Percentiles rank a stretch among this genome's conserved stretches.
Conservation (phyloP, 2,797 vertebrate species). For the Strix occidentalis region DNA sequence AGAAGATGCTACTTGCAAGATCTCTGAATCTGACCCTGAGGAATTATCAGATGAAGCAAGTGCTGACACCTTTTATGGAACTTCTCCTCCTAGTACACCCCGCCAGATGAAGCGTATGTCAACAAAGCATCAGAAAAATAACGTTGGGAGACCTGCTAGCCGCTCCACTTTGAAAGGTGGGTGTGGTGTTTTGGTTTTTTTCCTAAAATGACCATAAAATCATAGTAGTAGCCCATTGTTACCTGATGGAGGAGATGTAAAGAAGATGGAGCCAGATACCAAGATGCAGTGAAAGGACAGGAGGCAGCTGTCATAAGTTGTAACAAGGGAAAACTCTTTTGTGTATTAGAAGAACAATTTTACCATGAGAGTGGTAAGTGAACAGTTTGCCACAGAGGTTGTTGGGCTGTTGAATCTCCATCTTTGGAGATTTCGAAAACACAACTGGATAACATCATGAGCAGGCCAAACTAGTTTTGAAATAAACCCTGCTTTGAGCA, state of each 20-base stretch:
- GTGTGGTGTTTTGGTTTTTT: background rate
- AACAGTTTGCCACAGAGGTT: background rate
- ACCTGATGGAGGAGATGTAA: background rate
- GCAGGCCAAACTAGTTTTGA: background rate
- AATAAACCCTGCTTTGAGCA: background rate
- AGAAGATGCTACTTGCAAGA: constrained; percentile 79
- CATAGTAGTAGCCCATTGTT: background rate
- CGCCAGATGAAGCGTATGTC: constrained; percentile 96
- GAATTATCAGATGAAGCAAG: constrained; percentile 87
- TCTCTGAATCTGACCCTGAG: constrained; percentile 79
- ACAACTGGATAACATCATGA: background rate
- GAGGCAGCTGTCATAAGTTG: rapidly evolving
- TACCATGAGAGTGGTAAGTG: background rate
- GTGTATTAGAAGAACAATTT: background rate
- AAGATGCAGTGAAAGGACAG: background rate
- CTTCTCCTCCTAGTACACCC: constrained; percentile 88
- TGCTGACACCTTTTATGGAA: constrained; percentile 83
- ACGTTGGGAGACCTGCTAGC: constrained; percentile 69
- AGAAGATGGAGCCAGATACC: background rate
- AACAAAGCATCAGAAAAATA: constrained; percentile 88
- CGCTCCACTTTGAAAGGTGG: constrained; percentile 85
- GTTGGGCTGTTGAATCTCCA: background rate
- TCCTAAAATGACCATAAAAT: background rate
- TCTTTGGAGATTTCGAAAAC: background rate
- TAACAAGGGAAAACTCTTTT: background rate